phyloP scores from a whole-genome alignment of 2,888 invertebrate species.

The Lutraria lutraria region DNA sequence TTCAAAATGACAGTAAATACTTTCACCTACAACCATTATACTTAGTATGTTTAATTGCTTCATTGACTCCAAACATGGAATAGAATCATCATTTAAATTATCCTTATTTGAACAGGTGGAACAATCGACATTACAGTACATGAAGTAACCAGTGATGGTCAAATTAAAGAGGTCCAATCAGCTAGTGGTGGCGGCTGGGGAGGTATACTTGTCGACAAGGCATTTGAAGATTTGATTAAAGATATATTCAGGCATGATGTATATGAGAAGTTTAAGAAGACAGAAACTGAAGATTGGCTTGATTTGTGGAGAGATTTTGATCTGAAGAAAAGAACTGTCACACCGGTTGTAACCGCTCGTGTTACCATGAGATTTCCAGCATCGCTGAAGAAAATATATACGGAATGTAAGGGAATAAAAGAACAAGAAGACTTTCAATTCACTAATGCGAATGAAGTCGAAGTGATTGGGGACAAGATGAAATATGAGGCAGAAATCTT shows the following conservation, averaged over 20 bases:
- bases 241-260: conserved; percentile 21
- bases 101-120: conserved; percentile 27
- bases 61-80: too few species aligned
- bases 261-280: conserved; percentile 28
- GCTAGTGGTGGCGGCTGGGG: conserved; percentile 45
- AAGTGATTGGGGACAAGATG: not conserved
- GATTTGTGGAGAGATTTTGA: conserved; percentile 48
- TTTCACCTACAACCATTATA: too few species aligned
- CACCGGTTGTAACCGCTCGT: not conserved
- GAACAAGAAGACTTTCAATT: not conserved
- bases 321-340: conserved; percentile 33
- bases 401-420: not conserved
- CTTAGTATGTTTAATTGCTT: too few species aligned
- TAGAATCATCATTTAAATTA: not conserved
- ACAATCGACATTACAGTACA: conserved; percentile 39
- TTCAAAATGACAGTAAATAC: too few species aligned
- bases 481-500: conserved; percentile 24
- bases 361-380: conserved; percentile 33
- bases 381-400: conserved; percentile 21
- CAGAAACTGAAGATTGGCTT: conserved; percentile 39
- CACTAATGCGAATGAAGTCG: too few species aligned
- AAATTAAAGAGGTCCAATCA: conserved; percentile 22
- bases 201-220: conserved; percentile 36
- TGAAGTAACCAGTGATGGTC: not conserved
- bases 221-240: conserved; percentile 28